A percentile compares a stretch with the other conserved stretches of the same genome.
These are phyloP conservation scores for Melanaphis sacchari DNA, from an alignment of 1,140 invertebrate species.

Conservation along the genomic window DNA sequence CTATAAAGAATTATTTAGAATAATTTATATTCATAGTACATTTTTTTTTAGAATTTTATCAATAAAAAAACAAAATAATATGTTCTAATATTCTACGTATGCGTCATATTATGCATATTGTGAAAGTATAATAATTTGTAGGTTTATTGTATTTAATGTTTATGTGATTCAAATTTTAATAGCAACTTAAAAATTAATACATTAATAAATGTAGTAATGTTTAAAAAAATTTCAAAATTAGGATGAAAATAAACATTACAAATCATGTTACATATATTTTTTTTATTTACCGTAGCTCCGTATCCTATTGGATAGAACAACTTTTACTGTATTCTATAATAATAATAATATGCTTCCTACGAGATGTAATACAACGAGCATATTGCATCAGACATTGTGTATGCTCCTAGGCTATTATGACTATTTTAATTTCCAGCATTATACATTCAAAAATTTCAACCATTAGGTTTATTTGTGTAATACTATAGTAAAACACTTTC, in stretches of 20 bases:
- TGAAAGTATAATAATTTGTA: not conserved
- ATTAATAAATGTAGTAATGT: not conserved
- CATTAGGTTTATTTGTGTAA: not conserved
- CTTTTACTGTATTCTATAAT: not conserved
- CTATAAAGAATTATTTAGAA: no score
- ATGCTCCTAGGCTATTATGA: not conserved
- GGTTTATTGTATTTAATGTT: not conserved
- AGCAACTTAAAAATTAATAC: not conserved
- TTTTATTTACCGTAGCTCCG: not conserved
- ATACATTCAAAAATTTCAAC: not conserved
- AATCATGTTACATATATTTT: not conserved
- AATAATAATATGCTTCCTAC: not conserved
- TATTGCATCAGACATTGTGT: not conserved
- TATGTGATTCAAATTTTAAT: not conserved
- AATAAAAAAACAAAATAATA: not conserved
- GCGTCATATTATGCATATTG: not conserved
- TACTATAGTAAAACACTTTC: not conserved
- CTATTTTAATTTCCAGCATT: not conserved
- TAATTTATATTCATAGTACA: no score
- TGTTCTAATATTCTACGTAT: not conserved
- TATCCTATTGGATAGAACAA: not conserved
- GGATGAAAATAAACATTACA: not conserved
- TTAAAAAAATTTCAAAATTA: not conserved
- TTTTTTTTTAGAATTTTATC: not conserved
- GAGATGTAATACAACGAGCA: not conserved